These are phyloP conservation scores for Sinocyclocheilus maitianheensis DNA, from an alignment of 2,113 vertebrate species.

Conservation along the genomic window DNA sequence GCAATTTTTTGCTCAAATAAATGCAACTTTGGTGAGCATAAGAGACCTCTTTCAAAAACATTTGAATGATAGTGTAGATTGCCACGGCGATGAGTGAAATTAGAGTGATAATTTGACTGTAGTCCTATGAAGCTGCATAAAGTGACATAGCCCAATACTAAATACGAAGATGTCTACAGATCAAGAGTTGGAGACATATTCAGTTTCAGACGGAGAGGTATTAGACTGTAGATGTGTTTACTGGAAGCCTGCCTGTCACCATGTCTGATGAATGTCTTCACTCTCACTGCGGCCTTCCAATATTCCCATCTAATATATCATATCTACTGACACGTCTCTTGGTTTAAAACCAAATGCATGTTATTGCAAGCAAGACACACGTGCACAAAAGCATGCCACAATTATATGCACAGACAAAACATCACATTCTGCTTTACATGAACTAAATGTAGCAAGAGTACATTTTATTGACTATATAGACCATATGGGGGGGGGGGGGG, in stretches of 20 bases:
- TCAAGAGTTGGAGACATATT: not conserved
- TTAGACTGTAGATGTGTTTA: conserved; percentile 21
- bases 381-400: not conserved
- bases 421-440: not conserved
- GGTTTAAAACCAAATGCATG: not conserved
- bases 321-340: not conserved
- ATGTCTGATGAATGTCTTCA: not conserved
- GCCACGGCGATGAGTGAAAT: not conserved
- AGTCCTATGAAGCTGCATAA: not conserved
- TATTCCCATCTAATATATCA: not conserved
- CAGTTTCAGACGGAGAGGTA: not conserved
- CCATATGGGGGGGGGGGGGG: not conserved
- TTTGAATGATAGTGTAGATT: too few relatives aligned
- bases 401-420: conserved; percentile 3
- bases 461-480: conserved; percentile 8
- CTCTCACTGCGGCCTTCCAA: not conserved
- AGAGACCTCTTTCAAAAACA: too few relatives aligned
- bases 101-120: not conserved
- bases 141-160: not conserved
- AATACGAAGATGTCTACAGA: not conserved
- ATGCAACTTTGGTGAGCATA: too few relatives aligned
- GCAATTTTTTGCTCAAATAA: too few relatives aligned
- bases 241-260: conserved; percentile 9
- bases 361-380: not conserved
- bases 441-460: not conserved